Base-by-base conservation (phyloP, 37 sponge, comb jelly and placozoan species). In the Mnemiopsis leidyi region DNA sequence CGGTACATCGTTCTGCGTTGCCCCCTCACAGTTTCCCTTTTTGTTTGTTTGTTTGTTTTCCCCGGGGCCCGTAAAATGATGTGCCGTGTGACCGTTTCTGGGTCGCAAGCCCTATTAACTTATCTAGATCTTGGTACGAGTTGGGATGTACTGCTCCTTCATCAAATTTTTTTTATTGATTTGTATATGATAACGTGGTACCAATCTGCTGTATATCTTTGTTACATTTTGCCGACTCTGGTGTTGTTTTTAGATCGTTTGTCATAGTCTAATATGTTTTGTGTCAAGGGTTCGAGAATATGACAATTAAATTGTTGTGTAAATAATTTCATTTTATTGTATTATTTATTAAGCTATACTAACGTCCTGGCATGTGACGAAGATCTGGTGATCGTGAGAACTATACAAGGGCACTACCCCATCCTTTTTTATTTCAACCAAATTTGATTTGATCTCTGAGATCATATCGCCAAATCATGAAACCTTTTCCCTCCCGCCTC, bases 81-180 rank as follows among this genome's bases (percentile, higher is more conserved):
- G 61, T 48, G 61, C 61, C 61, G 61, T 48, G 13, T 13, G 61
- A 48, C 61, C 61, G 61, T 48, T 48, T 18, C 61, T 48, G 61
- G 61, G 61, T 48, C 61, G 61, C 61, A 13, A 48, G 61, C 61
- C 61, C 61, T 48, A 13, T 77, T 32, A 77, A 32, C 79, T 32
- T 77, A 32, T 31, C 79, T 77, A 77, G 79, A 77, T 26, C 79
- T 77, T 28, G 79, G 79, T 16, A 77, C 36, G 79, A 77, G 79
- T 32, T 31, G 79, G 79, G 18, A 5, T 32, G 18, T 34, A 18
- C 79, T 77, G 79, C 79, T 77, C 79, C 79, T 77, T 33, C 79
- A 77, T 77, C 79, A 77, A 77, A 77, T 77, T 77, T 77, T n/a
- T n/a, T 48, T 77, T 77, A 77, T 77, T 77, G 79, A 77, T 77